Percentiles rank a stretch among this genome's conserved stretches.
Conservation (phyloP, 1,140 invertebrate species). For the Drosophila sucinea region DNA sequence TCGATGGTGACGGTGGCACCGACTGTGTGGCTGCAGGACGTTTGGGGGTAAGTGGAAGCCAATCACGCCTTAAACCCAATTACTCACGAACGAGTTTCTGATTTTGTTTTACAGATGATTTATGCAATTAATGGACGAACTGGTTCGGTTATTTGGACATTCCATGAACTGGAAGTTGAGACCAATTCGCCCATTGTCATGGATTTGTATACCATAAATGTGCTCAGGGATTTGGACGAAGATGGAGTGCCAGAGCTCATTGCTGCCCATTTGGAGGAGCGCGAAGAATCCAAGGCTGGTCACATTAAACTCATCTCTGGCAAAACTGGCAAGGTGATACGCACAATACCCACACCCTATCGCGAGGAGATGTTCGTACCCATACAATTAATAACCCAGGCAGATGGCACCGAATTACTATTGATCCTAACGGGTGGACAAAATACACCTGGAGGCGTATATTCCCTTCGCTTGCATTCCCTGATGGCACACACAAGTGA, state of each 20-base stretch:
- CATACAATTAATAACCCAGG: slow-evolving; percentile 74
- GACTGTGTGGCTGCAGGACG: slow-evolving; percentile 91
- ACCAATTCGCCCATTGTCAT: slow-evolving; percentile 82
- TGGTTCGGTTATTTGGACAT: slow-evolving; percentile 88
- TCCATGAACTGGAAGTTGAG: slow-evolving; percentile 83
- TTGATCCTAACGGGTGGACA: slow-evolving; percentile 90
- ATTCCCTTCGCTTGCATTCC: slow-evolving; percentile 85
- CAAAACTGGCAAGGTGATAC: slow-evolving; percentile 87
- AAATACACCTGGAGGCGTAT: slow-evolving; percentile 90
- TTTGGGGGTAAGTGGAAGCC: slow-evolving; percentile 85
- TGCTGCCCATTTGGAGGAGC: slow-evolving; percentile 87
- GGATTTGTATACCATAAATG: slow-evolving; percentile 88
- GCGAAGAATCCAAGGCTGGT: slow-evolving; percentile 84
- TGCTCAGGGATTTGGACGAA: slow-evolving; percentile 88
- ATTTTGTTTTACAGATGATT: slow-evolving; percentile 84
- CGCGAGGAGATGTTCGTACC: slow-evolving; percentile 89
- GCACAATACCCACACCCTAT: slow-evolving; percentile 87
- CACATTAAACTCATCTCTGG: slow-evolving; percentile 89
- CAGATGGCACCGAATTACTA: slow-evolving; percentile 81
- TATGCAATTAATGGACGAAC: slow-evolving; percentile 88
- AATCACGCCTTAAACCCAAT: too few relatives aligned
- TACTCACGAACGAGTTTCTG: neutral
- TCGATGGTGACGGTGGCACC: slow-evolving; percentile 88
- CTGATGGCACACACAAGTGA: slow-evolving; percentile 80
- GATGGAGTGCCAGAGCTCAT: slow-evolving; percentile 90